Percentiles rank a stretch among this genome's conserved stretches.
These are phyloP conservation scores for Cinclus mexicanus DNA, from an alignment of 2,113 vertebrate species.

Conservation along the genomic window DNA sequence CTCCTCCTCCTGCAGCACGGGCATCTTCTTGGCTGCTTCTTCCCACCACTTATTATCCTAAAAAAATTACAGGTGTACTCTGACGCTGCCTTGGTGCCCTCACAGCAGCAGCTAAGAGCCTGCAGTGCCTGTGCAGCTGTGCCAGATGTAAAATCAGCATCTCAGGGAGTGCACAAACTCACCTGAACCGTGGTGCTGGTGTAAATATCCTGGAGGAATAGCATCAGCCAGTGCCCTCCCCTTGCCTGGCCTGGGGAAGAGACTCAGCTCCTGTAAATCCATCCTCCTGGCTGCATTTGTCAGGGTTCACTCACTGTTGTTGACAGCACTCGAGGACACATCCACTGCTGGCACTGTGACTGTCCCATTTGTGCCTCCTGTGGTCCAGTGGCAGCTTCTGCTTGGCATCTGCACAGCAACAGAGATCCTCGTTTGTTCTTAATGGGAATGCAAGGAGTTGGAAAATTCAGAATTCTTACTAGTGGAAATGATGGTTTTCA, in stretches of 20 bases:
- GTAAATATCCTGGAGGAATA: background rate
- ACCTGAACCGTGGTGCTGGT: background rate
- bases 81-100: background rate
- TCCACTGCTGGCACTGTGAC: accelerated
- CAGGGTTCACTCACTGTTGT: accelerated
- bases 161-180: background rate
- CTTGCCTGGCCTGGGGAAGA: accelerated
- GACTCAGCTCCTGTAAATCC: background rate
- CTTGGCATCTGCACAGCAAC: accelerated
- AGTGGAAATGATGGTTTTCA: background rate
- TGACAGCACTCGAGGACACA: accelerated
- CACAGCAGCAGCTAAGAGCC: background rate
- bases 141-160: background rate
- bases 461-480: background rate
- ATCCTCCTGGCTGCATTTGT: background rate
- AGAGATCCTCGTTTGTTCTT: background rate
- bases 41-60: background rate
- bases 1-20: accelerated
- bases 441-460: background rate
- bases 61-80: accelerated
- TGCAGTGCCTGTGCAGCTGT: background rate
- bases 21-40: background rate
- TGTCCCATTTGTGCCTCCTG: accelerated
- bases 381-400: background rate
- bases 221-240: background rate